phyloP scores from a whole-genome alignment of 2,797 vertebrate genomes.

The Gymnoscopelus microlampas region DNA sequence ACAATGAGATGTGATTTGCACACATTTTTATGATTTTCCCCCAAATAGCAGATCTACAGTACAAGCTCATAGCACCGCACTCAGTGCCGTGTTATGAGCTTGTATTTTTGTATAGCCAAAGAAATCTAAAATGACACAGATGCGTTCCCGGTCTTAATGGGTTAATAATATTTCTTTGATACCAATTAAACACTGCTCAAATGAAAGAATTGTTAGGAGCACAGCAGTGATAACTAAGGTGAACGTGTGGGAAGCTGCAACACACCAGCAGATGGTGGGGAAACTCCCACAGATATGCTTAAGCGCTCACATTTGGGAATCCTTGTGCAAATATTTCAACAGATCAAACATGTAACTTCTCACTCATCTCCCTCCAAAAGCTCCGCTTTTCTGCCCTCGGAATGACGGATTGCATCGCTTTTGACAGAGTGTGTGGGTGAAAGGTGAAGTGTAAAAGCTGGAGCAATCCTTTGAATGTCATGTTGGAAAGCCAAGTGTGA shows the following conservation, averaged over 20 bases:
- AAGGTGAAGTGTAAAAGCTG: constrained; percentile 67
- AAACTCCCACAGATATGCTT: constrained; percentile 66
- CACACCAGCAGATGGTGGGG: constrained; percentile 55
- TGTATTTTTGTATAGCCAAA: too few relatives aligned
- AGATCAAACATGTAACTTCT: constrained; percentile 73
- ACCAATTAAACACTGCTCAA: background rate
- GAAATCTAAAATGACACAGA: too few relatives aligned
- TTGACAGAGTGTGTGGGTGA: constrained; percentile 63
- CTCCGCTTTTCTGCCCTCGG: constrained; percentile 55
- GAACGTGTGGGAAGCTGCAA: constrained; percentile 35
- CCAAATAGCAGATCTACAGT: too few relatives aligned
- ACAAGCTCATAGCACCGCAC: too few relatives aligned
- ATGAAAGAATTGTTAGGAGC: constrained; percentile 29
- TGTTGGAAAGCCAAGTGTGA: constrained; percentile 55
- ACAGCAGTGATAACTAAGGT: constrained; percentile 30
- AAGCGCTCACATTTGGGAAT: constrained; percentile 63
- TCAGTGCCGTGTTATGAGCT: too few relatives aligned
- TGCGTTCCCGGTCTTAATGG: too few relatives aligned
- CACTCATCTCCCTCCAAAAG: constrained; percentile 74
- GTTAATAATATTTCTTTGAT: background rate
- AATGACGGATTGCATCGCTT: constrained; percentile 72
- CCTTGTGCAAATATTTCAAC: constrained; percentile 70
- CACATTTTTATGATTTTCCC: too few relatives aligned
- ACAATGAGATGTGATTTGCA: too few relatives aligned
- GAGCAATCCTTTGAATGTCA: constrained; percentile 36